Evolutionary conservation across 1,140 invertebrate genomes (phyloP), one percentile per base, ranked within the genome.

Genomic region (Chymomyza costata): DNA sequence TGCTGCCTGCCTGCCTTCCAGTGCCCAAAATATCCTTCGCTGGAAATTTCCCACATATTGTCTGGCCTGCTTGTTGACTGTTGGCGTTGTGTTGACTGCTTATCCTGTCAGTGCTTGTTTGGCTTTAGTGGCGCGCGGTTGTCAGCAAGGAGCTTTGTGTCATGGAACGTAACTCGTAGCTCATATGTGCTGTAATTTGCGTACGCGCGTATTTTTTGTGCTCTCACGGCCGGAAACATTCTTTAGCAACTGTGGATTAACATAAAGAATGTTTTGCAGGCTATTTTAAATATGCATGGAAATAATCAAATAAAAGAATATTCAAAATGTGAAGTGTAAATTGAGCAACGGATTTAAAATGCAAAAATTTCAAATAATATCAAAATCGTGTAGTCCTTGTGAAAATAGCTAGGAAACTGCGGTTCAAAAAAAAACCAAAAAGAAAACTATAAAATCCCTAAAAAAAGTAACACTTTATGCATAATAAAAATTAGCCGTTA

Each of bases 221-320:
- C 5, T 6, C 25, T 6, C 5, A 28, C 50, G 43, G 17, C 34
- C 34, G 62, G 47, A 37, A 58, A 51, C 67, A 73, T 80, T 73
- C 56, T 65, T 80, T 80, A 55, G 25, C 67, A 65, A 65, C 73
- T 65, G 56, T 73, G 73, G 73, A 80, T 80, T 74, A 74, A 53
- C 59, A 50, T 74, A 64, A 73, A 68, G 64, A 61, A 65, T 68
- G 60, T 46, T 35, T 48, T 15, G 11, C 19, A 25, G 6, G 17
- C 10, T 8, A 39, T n/a, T 10, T n/a, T 19, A 18, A 40, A 25
- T 10, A 18, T 8, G n/a, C 1, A 25, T 21, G 8, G 6, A 8
- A 31, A 28, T 31, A 18, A 17, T 40, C 15, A 44, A 52, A 52
- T 45, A 43, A 46, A 49, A 45, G 15, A 30, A 41, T 21, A 21